These are phyloP conservation scores for Sebastes flavidus DNA, from an alignment of 2,797 vertebrate species.

Conservation along the genomic window DNA sequence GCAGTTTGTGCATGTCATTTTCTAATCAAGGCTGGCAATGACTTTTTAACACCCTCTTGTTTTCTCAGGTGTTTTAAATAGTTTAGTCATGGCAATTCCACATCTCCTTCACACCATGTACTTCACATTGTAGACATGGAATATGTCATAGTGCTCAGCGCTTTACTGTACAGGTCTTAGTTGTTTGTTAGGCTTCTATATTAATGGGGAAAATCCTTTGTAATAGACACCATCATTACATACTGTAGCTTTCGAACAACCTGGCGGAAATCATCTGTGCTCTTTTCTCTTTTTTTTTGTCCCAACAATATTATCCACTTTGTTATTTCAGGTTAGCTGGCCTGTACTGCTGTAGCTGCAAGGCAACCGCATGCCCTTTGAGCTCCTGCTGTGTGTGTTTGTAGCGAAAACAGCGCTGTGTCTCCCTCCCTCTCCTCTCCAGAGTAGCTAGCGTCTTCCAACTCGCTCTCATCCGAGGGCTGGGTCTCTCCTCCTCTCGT, in stretches of 20 bases:
- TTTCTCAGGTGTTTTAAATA: constrained; percentile 3
- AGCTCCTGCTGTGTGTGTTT: constrained; percentile 14
- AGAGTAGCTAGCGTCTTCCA: not conserved
- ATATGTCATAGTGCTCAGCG: not conserved
- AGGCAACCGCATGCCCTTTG: constrained; percentile 20
- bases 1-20: constrained; percentile 28
- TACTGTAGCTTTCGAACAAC: not conserved
- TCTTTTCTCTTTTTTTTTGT: not conserved
- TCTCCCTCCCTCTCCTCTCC: not conserved
- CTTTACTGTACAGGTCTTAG: not conserved
- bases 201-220: not conserved
- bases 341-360: constrained; percentile 6
- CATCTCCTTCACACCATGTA: not conserved
- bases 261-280: not conserved
- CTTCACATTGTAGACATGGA: not conserved
- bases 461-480: not conserved
- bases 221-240: not conserved
- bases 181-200: not conserved
- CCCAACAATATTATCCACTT: not conserved
- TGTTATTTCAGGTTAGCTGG: constrained; percentile 37
- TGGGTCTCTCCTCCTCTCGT: not conserved
- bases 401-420: not conserved
- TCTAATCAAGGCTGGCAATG: constrained; percentile 28
- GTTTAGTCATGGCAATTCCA: not conserved
- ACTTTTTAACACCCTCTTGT: not conserved